Evolutionary conservation across 2,113 vertebrate genomes (phyloP).

Genomic region (Rhinopithecus roxellana): DNA sequence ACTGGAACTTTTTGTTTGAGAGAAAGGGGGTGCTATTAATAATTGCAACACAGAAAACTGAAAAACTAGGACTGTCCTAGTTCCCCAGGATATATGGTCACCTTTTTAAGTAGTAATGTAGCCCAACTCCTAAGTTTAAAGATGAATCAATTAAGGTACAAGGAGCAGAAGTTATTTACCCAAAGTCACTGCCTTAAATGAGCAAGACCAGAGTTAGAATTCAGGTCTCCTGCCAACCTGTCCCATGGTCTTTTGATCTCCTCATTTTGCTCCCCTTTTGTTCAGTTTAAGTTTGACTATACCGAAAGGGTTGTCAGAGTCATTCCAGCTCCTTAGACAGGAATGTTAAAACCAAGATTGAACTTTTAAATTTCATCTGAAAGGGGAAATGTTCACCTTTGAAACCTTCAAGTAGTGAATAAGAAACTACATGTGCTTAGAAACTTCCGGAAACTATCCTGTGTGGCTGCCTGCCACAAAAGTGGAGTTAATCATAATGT

Average conservation of each 20-base stretch:
- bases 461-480: not conserved
- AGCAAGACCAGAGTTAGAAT: not conserved
- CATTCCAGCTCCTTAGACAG: not conserved
- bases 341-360: not conserved
- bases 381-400: not conserved
- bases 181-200: not conserved
- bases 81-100: not conserved
- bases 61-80: not conserved
- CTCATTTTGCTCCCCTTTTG: not conserved
- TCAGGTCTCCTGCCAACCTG: not conserved
- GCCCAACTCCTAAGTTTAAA: conserved; percentile 8
- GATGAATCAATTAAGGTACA: not conserved
- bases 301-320: not conserved
- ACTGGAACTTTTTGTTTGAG: not conserved
- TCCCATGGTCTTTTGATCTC: not conserved
- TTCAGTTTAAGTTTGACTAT: not conserved
- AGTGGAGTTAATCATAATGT: not conserved
- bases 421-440: not conserved
- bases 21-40: not conserved
- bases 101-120: not conserved
- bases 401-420: not conserved
- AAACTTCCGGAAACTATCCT: not conserved
- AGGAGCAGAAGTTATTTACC: not conserved
- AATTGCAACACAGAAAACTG: not conserved
- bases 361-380: not conserved